phyloP scores from a whole-genome alignment of 2,888 invertebrate species.

The Ophion ellenae region DNA sequence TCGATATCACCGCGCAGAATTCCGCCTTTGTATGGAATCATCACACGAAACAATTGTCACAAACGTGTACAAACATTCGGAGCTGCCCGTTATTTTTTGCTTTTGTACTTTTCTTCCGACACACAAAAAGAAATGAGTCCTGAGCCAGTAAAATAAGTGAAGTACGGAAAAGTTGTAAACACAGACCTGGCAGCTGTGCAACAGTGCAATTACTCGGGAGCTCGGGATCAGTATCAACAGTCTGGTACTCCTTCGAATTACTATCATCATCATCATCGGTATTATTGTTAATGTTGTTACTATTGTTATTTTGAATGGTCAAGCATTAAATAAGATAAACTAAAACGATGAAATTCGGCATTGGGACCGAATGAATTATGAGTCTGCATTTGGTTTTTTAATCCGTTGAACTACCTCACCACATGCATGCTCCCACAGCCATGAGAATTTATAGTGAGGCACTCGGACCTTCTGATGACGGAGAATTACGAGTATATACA shows the following conservation, averaged over 20 bases:
- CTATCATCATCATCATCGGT: not conserved
- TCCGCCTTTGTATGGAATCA: constrained; percentile 86
- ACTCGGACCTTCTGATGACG: constrained; percentile 11
- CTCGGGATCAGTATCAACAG: not conserved
- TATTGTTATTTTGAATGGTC: constrained; percentile 8
- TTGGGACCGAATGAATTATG: not conserved
- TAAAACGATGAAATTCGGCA: not conserved
- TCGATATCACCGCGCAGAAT: constrained; percentile 92
- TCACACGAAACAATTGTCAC: constrained; percentile 36
- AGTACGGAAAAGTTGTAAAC: not conserved
- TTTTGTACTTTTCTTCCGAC: constrained; percentile 2
- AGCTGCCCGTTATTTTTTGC: not conserved
- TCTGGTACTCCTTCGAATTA: constrained; percentile 8
- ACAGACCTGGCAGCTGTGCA: constrained; percentile 11
- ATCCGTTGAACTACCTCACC: constrained; percentile 20
- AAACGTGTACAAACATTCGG: not conserved
- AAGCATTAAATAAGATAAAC: constrained; percentile 2
- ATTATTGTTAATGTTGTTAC: not conserved
- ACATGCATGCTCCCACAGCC: constrained; percentile 17
- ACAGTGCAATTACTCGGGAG: constrained; percentile 1
- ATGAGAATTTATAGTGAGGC: constrained; percentile 34
- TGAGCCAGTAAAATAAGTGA: constrained; percentile 47
- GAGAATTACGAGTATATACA: constrained; percentile 14
- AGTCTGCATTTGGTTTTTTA: constrained; percentile 1
- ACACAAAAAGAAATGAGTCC: constrained; percentile 59